phyloP scores from a whole-genome alignment of 1,140 invertebrate genomes.

The Portunus trituberculatus region DNA sequence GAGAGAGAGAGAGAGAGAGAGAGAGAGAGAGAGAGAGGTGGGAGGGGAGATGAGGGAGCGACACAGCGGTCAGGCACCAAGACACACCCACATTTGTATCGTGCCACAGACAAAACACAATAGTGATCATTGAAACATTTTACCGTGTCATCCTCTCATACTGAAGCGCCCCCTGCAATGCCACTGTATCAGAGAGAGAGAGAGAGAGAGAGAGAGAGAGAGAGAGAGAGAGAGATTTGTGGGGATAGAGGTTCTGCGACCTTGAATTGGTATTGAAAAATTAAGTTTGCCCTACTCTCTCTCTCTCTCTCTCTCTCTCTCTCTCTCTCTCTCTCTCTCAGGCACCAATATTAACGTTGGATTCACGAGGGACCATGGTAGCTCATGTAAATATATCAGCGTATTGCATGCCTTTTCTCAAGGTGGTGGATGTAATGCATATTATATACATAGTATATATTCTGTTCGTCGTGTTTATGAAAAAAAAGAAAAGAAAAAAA shows the following conservation, averaged over 20 bases:
- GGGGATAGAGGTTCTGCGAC: neutral
- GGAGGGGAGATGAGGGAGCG: neutral
- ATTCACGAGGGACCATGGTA: no score
- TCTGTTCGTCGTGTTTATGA: no score
- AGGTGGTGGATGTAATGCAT: no score
- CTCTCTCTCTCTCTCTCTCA: neutral
- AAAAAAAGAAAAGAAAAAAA: neutral
- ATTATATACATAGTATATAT: no score
- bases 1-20: neutral
- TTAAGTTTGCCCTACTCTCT: neutral
- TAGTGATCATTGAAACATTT: no score
- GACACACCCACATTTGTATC: no score
- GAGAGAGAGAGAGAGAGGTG: neutral
- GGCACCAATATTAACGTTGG: no score
- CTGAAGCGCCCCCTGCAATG: neutral
- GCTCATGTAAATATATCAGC: no score
- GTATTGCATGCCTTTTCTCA: no score
- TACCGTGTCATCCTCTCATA: no score
- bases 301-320: constrained; percentile 15
- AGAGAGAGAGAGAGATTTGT: neutral
- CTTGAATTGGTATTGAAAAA: neutral
- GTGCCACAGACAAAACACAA: no score
- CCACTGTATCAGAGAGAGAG: neutral
- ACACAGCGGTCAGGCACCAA: neutral
- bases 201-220: neutral